Base-by-base conservation (phyloP, 2,797 vertebrate genomes). In the Glyptemys insculpta region DNA sequence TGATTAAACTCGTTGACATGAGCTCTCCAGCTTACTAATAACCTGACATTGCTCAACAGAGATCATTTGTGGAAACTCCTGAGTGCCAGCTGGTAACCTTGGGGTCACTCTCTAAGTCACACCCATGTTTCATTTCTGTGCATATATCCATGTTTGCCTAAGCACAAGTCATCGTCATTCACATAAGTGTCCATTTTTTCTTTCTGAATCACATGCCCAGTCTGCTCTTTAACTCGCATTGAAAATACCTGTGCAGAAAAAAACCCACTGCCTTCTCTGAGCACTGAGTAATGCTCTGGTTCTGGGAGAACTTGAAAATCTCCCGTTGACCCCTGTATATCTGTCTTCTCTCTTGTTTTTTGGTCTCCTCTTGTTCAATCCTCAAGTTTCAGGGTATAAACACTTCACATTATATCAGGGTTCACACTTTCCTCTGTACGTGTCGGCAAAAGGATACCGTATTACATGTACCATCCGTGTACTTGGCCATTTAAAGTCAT, bases 61-160 rank as follows among this genome's bases (percentile, higher is more conserved):
- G 19, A 78, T 92, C 31, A 81, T 74, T 81, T 68, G 47, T 62
- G 54, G 47, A 92, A 47, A 59, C 62, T n/a, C 41, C 91, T 78
- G 37, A 93, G 49, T 29, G 49, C 11, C 34, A 65, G 49, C 11
- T 54, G 31, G 47, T 65, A 50, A 25, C 68, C 56, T 82, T 19
- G 65, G 65, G 84, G 52, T 37, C 5, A 15, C 89, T 80, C 53
- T 95, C 80, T 49, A 80, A 91, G 80, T 94, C 91, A 93, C 74
- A 37, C 87, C 86, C 81, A 88, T 87, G 81, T 91, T 93, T 89
- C 90, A 86, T 94, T 91, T 94, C 89, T 93, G 87, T 94, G 89
- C 0, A 7, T 93, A 4, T 87, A 94, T 91, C 87, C 87, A 2
- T 50, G 31, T 52, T 90, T 91, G 41, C 62, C 29, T 93, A 47